phyloP scores from a whole-genome alignment of 2,113 vertebrate species.

The Gulo gulo region DNA sequence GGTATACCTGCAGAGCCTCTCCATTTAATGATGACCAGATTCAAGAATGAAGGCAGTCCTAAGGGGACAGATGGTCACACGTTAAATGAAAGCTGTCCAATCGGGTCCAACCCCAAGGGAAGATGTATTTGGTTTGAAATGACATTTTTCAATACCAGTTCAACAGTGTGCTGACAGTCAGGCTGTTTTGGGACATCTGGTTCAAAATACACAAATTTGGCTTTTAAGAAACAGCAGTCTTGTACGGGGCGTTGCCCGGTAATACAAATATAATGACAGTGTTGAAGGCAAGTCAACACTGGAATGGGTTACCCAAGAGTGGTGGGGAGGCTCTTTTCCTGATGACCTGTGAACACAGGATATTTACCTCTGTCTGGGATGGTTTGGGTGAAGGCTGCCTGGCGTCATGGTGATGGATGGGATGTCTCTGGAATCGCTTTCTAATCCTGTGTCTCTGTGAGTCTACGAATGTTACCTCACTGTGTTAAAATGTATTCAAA shows the following conservation, averaged over 20 bases:
- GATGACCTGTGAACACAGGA: slow-evolving; percentile 44
- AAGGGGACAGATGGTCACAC: neutral
- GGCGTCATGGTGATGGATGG: neutral
- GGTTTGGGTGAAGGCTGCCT: neutral
- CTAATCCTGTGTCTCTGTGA: neutral
- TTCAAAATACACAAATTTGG: neutral
- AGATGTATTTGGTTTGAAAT: neutral
- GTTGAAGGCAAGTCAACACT: neutral
- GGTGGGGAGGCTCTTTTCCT: neutral
- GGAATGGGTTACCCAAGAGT: neutral
- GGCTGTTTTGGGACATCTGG: slow-evolving; percentile 24
- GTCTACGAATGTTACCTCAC: slow-evolving; percentile 8
- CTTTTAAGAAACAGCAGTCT: neutral
- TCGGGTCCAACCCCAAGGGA: neutral
- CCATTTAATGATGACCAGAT: neutral
- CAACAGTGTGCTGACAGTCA: slow-evolving; percentile 17
- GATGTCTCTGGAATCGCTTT: neutral
- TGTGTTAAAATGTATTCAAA: slow-evolving; percentile 15
- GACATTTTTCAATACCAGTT: neutral
- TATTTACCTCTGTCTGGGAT: neutral
- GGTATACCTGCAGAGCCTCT: neutral
- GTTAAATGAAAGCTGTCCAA: neutral
- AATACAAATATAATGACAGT: neutral
- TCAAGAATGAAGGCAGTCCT: neutral
- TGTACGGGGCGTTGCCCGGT: neutral